Evolutionary conservation across 30 jellyfish, hydroid and myxozoan genomes (phyloP), one percentile per base, ranked within the genome.

Genomic region (Hydractinia symbiolongicarpus): DNA sequence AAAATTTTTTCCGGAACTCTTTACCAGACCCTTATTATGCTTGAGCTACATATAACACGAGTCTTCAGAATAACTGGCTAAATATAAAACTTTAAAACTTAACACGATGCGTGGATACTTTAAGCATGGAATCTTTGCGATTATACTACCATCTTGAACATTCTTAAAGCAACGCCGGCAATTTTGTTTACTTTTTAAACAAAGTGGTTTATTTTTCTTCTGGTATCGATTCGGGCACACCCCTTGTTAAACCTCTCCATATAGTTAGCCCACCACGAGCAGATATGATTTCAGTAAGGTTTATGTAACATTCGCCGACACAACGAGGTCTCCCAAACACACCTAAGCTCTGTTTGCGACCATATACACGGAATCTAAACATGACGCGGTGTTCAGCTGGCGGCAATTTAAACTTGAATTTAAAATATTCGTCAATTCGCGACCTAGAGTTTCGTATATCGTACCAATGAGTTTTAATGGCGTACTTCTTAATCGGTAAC

Each of bases 311-410:
- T 55, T 87, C 95, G 6, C 95, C 95, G 1, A 87, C 8, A 71
- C 95, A 87, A 4, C 19, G 68, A 49, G 86, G 88, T 82, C 82
- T 77, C 11, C 86, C 85, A 10, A 84, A 54, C 19, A 79, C 66
- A 0, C 88, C 95, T 50, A 79, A 61, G 74, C 52, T 80, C 30
- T 21, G 16, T 15, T 86, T 54, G 9, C 95, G 87, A 15, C 97
- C 90, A 53, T 89, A 89, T n/a, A 89, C 57, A 52, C 97, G 79
- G 61, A 58, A 71, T 62, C 97, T 79, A 9, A 89, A 53, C 13
- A 81, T 72, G 44, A 86, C 19, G 19, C 60, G 64, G 49, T 67
- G 58, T 40, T 58, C 68, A 13, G 83, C 87, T 4, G 97, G 97
- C 4, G 66, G 30, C 16, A 52, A 14, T 69, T 85, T 84, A 83